Evolutionary conservation across 1,140 invertebrate genomes (phyloP).

Genomic region (Pteromalus puparum): DNA sequence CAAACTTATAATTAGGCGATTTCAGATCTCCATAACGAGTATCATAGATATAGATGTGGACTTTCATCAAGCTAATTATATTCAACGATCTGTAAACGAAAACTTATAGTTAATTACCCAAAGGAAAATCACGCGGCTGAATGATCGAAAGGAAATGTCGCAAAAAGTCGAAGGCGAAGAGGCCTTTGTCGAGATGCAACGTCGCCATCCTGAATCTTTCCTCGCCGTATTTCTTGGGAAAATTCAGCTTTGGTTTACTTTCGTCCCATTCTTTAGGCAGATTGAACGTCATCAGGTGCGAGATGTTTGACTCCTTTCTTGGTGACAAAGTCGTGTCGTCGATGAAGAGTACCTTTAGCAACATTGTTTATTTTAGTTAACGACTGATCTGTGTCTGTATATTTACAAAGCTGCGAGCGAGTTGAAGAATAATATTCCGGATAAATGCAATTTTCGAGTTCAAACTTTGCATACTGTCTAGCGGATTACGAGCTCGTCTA

Average conservation of each 20-base stretch:
- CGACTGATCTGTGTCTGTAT: too few relatives aligned
- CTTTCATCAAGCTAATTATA: not conserved
- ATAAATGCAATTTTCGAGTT: too few relatives aligned
- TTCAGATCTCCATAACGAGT: not conserved
- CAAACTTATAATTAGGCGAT: not conserved
- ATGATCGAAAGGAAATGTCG: slow-evolving; percentile 75
- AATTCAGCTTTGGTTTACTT: slow-evolving; percentile 62
- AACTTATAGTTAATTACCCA: slow-evolving; percentile 68
- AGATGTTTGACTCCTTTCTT: slow-evolving; percentile 62
- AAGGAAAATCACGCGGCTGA: slow-evolving; percentile 76
- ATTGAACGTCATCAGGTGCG: slow-evolving; percentile 61
- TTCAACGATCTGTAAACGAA: not conserved
- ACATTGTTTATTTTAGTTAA: not conserved
- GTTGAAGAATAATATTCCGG: too few relatives aligned
- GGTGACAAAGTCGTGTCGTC: slow-evolving; percentile 29
- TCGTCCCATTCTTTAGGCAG: slow-evolving; percentile 62
- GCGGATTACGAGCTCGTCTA: too few relatives aligned
- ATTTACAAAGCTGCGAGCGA: too few relatives aligned
- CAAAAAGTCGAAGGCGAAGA: slow-evolving; percentile 76
- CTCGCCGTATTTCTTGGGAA: slow-evolving; percentile 64
- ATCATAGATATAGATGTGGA: too few relatives aligned
- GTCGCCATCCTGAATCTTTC: slow-evolving; percentile 73
- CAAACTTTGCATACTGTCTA: too few relatives aligned
- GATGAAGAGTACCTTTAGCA: slow-evolving; percentile 3
- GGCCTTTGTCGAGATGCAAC: slow-evolving; percentile 74